phyloP scores from a whole-genome alignment of 2,888 invertebrate genomes.

The Acanthococcus lagerstroemiae region DNA sequence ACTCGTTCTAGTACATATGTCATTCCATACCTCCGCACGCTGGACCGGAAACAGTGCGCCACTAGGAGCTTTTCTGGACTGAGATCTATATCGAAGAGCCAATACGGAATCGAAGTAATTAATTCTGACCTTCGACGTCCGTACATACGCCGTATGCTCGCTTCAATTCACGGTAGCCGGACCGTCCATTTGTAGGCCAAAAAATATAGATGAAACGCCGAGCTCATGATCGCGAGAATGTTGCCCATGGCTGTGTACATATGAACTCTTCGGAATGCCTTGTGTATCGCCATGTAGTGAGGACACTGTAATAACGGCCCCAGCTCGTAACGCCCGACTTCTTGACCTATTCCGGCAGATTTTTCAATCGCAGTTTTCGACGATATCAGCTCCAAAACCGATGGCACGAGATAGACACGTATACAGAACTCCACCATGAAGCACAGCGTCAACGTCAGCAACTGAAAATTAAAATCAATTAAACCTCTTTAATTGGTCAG shows the following conservation, averaged over 20 bases:
- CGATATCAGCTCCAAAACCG: conserved; percentile 61
- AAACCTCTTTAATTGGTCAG: no score
- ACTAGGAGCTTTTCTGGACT: no score
- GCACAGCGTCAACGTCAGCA: conserved; percentile 52
- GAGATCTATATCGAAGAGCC: no score
- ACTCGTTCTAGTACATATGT: no score
- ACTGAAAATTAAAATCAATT: conserved; percentile 48
- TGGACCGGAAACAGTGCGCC: no score
- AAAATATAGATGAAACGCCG: conserved; percentile 50
- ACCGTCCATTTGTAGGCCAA: conserved; percentile 18
- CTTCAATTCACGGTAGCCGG: neutral
- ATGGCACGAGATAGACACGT: conserved; percentile 64
- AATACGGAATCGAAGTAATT: no score
- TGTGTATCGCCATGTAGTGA: conserved; percentile 64
- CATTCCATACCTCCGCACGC: no score
- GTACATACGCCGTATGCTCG: no score
- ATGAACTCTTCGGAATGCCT: conserved; percentile 64
- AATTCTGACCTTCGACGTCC: no score
- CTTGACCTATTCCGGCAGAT: conserved; percentile 58
- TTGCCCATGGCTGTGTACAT: conserved; percentile 71
- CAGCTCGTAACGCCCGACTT: conserved; percentile 61
- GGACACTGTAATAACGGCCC: conserved; percentile 65
- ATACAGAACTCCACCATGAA: conserved; percentile 64
- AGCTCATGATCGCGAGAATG: conserved; percentile 57
- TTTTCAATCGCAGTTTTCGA: conserved; percentile 62